Conservation (phyloP, 2,113 vertebrate species). For the Podiceps cristatus region DNA sequence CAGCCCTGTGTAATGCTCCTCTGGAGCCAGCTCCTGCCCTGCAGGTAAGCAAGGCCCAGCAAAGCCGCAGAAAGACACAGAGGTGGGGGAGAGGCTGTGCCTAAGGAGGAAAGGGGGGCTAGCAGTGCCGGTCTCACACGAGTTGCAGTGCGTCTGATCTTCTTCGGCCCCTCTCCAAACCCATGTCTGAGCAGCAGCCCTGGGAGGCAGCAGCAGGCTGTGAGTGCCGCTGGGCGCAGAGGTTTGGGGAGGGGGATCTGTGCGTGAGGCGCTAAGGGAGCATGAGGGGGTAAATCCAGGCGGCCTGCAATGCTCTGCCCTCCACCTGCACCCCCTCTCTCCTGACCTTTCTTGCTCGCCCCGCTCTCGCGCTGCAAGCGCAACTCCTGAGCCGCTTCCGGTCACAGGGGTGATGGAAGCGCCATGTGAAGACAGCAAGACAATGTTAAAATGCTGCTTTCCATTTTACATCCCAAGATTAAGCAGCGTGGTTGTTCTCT, state of each 20-base stretch:
- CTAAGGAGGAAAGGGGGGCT: neutral
- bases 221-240: neutral
- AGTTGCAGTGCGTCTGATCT: neutral
- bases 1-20: neutral
- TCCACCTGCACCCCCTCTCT: neutral
- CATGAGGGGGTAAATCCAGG: neutral
- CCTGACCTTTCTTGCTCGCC: neutral
- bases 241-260: neutral
- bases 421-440: neutral
- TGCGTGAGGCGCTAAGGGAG: neutral
- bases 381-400: neutral
- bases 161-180: neutral
- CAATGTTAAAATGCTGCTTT: neutral
- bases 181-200: neutral
- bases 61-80: neutral
- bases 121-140: fast-evolving
- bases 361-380: neutral
- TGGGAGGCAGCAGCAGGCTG: neutral
- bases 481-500: neutral
- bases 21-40: neutral
- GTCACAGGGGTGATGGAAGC: neutral
- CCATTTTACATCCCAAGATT: neutral
- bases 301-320: neutral
- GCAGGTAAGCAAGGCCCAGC: neutral
- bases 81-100: neutral